Evolutionary conservation across 37 sponge, comb jelly and placozoan genomes (phyloP).

Genomic region (Cliona cf. orientalis): DNA sequence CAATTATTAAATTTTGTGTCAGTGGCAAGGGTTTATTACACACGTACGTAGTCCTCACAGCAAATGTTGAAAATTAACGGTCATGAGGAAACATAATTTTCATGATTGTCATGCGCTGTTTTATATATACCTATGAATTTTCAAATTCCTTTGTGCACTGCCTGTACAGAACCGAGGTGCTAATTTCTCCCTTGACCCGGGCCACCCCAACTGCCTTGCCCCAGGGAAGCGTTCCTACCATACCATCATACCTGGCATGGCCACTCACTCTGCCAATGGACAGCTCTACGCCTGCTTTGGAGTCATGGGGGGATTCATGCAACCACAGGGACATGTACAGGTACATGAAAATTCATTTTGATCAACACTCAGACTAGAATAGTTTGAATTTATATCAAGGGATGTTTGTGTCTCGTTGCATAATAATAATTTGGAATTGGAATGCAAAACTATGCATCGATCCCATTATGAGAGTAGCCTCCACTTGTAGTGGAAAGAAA

Average conservation of each 20-base stretch:
- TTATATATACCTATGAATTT: background rate
- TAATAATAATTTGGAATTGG: too few relatives aligned
- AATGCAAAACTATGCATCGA: background rate
- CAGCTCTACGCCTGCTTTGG: constrained; percentile 83
- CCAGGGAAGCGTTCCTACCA: constrained; percentile 85
- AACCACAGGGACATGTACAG: constrained; percentile 94
- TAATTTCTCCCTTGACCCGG: constrained; percentile 76
- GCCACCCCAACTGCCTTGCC: constrained; percentile 75
- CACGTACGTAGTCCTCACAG: too few relatives aligned
- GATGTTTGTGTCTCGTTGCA: background rate
- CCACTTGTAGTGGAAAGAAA: too few relatives aligned
- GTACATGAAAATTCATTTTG: constrained; percentile 40
- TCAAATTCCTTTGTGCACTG: background rate
- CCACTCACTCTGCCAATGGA: constrained; percentile 64
- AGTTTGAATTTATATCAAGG: background rate
- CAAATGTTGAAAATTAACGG: too few relatives aligned
- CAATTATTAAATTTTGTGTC: too few relatives aligned
- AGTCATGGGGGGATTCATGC: constrained; percentile 94
- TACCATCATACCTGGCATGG: constrained; percentile 94
- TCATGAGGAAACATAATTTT: too few relatives aligned
- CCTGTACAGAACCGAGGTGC: constrained; percentile 82
- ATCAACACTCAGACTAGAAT: too few relatives aligned
- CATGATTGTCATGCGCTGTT: background rate
- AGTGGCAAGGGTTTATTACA: too few relatives aligned
- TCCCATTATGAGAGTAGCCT: background rate